Evolutionary conservation across 2,797 vertebrate genomes (phyloP).

Genomic region (Cheirogaleus major): DNA sequence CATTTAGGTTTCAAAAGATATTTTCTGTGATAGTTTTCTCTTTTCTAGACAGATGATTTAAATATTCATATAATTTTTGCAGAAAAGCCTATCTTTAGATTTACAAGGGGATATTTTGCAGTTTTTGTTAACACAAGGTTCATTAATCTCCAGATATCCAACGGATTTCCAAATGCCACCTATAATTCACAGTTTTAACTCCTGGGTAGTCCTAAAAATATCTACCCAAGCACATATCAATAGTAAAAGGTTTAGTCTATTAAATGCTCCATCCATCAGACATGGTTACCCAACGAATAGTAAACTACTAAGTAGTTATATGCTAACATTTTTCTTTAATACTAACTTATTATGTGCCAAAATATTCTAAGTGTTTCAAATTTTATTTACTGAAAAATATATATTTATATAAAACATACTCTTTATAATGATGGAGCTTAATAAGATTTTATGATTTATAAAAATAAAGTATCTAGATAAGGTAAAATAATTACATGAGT

Average conservation of each 20-base stretch:
- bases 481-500: not conserved
- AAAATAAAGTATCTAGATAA: not conserved
- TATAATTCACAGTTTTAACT: not conserved
- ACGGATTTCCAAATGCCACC: not conserved
- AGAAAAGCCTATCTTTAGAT: not conserved
- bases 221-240: not conserved
- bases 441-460: not conserved
- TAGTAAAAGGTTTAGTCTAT: not conserved
- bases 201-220: not conserved
- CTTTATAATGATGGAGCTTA: not conserved
- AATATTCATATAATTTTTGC: not conserved
- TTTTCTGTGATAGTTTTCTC: not conserved
- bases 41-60: not conserved
- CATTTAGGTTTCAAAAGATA: not conserved
- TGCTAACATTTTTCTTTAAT: not conserved
- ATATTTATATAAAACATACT: not conserved
- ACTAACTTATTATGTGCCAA: not conserved
- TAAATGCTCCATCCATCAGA: not conserved
- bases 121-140: not conserved
- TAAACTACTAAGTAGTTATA: not conserved
- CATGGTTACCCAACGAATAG: not conserved
- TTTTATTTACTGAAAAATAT: not conserved
- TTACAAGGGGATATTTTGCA: not conserved
- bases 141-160: not conserved
- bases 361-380: not conserved